A percentile compares a stretch with the other conserved stretches of the same genome.
Conservation (phyloP, 2,888 invertebrate species). For the Nineta flava region DNA sequence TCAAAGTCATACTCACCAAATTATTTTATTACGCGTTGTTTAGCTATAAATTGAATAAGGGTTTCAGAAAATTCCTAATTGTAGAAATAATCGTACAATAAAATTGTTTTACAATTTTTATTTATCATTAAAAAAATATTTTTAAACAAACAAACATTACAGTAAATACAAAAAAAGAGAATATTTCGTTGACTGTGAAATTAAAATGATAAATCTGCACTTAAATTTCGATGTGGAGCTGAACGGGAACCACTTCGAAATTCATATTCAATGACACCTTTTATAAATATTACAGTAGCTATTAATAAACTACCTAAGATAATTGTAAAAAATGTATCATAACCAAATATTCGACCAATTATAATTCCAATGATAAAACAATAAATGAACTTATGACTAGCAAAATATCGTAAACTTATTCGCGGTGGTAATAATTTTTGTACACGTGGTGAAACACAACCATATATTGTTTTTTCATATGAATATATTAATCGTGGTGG, state of each 20-base stretch:
- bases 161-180: no score
- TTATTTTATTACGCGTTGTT: no score
- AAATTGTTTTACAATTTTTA: no score
- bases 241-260: background rate
- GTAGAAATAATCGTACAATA: no score
- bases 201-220: no score
- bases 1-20: no score
- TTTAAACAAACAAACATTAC: no score
- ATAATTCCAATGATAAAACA: slow-evolving; percentile 36
- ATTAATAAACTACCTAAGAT: slow-evolving; percentile 31
- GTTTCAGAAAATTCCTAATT: no score
- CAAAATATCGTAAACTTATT: slow-evolving; percentile 48
- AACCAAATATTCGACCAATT: slow-evolving; percentile 35
- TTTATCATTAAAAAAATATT: no score
- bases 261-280: slow-evolving; percentile 23
- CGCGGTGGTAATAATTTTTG: slow-evolving; percentile 46
- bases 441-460: slow-evolving; percentile 37
- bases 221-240: no score
- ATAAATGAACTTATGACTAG: slow-evolving; percentile 41
- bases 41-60: no score
- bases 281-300: slow-evolving; percentile 31
- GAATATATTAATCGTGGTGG: slow-evolving; percentile 43
- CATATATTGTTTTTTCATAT: slow-evolving; percentile 41
- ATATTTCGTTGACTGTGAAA: no score
- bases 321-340: slow-evolving; percentile 32